Base-by-base conservation (phyloP, 2,797 vertebrate genomes). In the Cheirogaleus major region DNA sequence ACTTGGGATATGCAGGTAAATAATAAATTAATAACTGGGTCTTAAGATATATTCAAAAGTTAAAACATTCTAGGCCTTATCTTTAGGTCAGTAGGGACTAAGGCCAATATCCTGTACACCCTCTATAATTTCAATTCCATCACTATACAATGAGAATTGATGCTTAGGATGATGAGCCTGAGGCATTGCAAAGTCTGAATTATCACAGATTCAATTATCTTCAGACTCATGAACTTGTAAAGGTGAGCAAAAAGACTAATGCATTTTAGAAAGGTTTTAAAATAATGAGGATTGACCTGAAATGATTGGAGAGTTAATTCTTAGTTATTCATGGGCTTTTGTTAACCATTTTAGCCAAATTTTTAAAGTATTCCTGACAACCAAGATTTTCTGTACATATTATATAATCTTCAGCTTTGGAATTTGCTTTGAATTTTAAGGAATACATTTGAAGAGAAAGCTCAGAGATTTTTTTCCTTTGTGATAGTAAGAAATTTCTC, bases 171-270 rank as follows among this genome's bases (percentile, higher is more conserved):
- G 22, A 91, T 30, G 18, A 95, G 20, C 70, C 65, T 41, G 4
- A 96, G 84, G 70, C 50, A 87, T 11, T 76, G 38, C 22, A 69
- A 15, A 83, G 57, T 15, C 30, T 92, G 70, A 89, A 69, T 90
- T 97, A 86, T 22, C 57, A 95, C 14, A 52, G 14, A 95, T 83
- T 90, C 63, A 94, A 70, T 84, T 87, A 93, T 75, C 63, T 83
- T 85, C 43, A 76, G 80, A 93, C 27, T 79, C 35, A 75, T 75
- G 57, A 92, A 87, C 63, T 75, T 95, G 59, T 10, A 87, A 82
- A 90, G 35, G 57, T 75, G 57, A 10, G 23, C 22, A 69, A 83
- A 86, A 93, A 82, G 65, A 91, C 55, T 59, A 83, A 97, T 52
- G 35, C 7, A 85, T 78, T 91, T 93, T 78, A 93, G 38, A 93